Conservation (phyloP, 2,113 vertebrate species). For the Xenopus borealis region DNA sequence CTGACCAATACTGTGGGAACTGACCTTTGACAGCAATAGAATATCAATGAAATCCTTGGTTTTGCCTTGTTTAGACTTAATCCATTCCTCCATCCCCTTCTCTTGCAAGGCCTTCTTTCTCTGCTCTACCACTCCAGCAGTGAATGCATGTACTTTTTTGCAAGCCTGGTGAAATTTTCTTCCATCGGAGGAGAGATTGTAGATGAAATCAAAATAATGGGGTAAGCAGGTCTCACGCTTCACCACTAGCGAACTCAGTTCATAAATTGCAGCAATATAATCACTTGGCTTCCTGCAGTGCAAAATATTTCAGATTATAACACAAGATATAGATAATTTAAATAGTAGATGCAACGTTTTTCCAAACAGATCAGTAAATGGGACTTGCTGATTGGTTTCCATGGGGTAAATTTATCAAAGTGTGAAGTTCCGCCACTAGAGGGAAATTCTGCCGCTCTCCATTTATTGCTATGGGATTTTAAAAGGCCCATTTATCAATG, state of each 20-base stretch:
- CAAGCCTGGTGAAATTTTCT: constrained; percentile 67
- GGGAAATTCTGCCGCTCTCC: no score
- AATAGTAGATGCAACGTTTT: no score
- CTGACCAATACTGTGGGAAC: not conserved
- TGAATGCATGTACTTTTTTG: constrained; percentile 73
- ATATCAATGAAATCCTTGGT: constrained; percentile 81
- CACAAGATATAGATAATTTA: no score
- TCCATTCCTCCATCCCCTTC: constrained; percentile 52
- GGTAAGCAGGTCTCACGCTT: constrained; percentile 62
- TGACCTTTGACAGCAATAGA: constrained; percentile 75
- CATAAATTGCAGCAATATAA: constrained; percentile 77
- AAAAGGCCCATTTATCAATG: no score
- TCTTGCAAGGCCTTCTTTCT: constrained; percentile 53
- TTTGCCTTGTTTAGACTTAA: constrained; percentile 58
- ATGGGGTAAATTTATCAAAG: no score
- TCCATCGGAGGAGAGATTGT: constrained; percentile 65
- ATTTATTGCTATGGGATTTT: no score
- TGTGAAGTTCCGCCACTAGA: no score
- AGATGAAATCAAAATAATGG: constrained; percentile 74
- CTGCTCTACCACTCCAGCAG: constrained; percentile 67
- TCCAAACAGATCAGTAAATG: no score
- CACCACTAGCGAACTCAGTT: constrained; percentile 75
- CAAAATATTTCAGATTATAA: not conserved
- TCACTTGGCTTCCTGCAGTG: constrained; percentile 64
- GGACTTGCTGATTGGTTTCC: no score